A percentile compares a stretch with the other conserved stretches of the same genome.
Conservation (phyloP, 2,797 vertebrate species). For the Peromyscus eremicus region DNA sequence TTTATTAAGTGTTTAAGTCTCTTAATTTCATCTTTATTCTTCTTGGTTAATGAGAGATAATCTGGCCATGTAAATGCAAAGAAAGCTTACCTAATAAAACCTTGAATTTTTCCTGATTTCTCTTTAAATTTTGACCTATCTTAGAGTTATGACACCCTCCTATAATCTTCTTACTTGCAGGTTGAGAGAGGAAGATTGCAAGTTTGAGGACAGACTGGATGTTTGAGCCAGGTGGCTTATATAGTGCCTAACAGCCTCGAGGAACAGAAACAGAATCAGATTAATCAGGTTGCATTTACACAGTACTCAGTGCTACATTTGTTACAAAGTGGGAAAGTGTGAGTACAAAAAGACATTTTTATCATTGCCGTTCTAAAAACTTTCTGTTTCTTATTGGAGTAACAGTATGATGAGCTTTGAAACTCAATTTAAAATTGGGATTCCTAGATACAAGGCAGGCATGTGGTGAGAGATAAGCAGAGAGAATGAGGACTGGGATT, state of each 20-base stretch:
- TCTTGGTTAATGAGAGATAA: neutral
- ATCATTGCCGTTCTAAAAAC: neutral
- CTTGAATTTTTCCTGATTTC: neutral
- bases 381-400: neutral
- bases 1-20: neutral
- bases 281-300: constrained; percentile 3
- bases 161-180: no score
- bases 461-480: no score
- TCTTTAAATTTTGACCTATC: neutral
- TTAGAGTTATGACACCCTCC: neutral
- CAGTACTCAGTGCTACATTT: neutral
- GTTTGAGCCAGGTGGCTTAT: neutral
- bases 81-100: neutral
- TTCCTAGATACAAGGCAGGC: neutral
- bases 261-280: neutral
- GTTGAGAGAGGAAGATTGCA: no score
- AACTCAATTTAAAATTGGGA: neutral
- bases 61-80: neutral
- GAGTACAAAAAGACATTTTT: neutral
- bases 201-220: neutral
- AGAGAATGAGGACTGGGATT: neutral
- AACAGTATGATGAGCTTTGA: neutral
- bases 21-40: neutral
- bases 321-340: neutral
- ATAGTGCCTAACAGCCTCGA: neutral